Conservation (phyloP, 2,888 invertebrate genomes). For the Atrina japonica region DNA sequence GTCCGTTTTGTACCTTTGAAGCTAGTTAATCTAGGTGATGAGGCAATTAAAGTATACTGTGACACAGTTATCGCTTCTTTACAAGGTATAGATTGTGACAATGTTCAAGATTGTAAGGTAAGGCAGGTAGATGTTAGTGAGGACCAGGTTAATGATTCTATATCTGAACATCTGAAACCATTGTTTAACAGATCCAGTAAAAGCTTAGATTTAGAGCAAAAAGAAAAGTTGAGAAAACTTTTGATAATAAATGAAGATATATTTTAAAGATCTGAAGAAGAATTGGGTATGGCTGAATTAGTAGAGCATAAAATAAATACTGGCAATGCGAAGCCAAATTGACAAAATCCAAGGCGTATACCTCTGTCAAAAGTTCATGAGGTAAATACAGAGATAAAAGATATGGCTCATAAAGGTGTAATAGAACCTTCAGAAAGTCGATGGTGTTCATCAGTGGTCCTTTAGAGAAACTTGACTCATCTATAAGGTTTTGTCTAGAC, state of each 20-base stretch:
- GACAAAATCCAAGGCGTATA: slow-evolving; percentile 29
- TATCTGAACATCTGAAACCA: slow-evolving; percentile 26
- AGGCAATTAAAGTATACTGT: slow-evolving; percentile 11
- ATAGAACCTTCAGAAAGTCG: slow-evolving; percentile 34
- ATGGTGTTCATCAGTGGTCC: slow-evolving; percentile 35
- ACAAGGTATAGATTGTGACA: background rate
- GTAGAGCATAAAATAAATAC: slow-evolving; percentile 31
- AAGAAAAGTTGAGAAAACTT: slow-evolving; percentile 11
- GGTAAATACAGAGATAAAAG: slow-evolving; percentile 21
- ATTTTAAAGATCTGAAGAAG: slow-evolving; percentile 23
- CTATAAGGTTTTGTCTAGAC: slow-evolving; percentile 33
- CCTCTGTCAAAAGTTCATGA: slow-evolving; percentile 26
- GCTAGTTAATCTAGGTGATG: slow-evolving; percentile 17
- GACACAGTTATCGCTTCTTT: slow-evolving; percentile 13
- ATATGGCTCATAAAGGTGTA: slow-evolving; percentile 29
- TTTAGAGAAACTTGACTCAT: slow-evolving; percentile 32
- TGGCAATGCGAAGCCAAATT: slow-evolving; percentile 23
- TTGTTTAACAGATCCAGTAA: slow-evolving; percentile 6
- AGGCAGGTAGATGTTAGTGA: background rate
- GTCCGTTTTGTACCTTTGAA: slow-evolving; percentile 11
- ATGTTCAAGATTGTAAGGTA: background rate
- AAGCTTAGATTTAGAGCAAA: slow-evolving; percentile 8
- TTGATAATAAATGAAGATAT: slow-evolving; percentile 15
- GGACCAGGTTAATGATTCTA: background rate
- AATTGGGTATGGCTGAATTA: slow-evolving; percentile 23